A percentile compares a stretch with the other conserved stretches of the same genome.
Evolutionary conservation across 2,797 vertebrate species (phyloP).

Genomic region (Geotrypetes seraphini): DNA sequence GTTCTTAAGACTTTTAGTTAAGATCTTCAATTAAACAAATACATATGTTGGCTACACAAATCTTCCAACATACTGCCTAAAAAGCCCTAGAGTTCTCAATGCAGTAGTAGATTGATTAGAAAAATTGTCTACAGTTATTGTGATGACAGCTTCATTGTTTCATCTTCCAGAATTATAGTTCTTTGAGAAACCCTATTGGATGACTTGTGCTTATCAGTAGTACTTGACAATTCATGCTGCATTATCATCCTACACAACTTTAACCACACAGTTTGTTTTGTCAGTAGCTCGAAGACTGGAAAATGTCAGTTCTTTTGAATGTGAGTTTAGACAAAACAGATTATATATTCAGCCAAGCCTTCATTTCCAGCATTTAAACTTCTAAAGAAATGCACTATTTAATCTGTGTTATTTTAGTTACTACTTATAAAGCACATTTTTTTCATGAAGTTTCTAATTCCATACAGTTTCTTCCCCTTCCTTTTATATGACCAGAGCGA

Average conservation of each 20-base stretch:
- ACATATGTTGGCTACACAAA: too few species aligned
- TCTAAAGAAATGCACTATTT: conserved; percentile 49
- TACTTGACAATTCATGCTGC: conserved; percentile 18
- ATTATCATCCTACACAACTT: conserved; percentile 21
- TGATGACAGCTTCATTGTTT: conserved; percentile 44
- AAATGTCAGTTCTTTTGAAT: conserved; percentile 6
- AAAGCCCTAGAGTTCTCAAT: conserved; percentile 24
- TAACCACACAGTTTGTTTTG: conserved; percentile 37
- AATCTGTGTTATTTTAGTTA: conserved; percentile 36
- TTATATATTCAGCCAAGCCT: too few species aligned
- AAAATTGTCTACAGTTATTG: conserved; percentile 48
- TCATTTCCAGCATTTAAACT: conserved; percentile 73
- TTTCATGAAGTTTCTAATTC: neutral
- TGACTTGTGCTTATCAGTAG: conserved; percentile 32
- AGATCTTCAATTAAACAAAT: too few species aligned
- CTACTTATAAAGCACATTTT: neutral
- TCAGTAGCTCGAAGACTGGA: conserved; percentile 19
- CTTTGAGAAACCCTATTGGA: conserved; percentile 25
- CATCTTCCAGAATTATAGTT: conserved; percentile 18
- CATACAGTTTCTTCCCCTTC: too few species aligned
- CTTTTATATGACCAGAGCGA: too few species aligned
- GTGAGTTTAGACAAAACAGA: conserved; percentile 57
- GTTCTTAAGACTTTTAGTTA: too few species aligned
- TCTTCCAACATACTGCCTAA: neutral
- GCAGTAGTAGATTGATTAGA: conserved; percentile 33